These are phyloP conservation scores for Oncorhynchus mykiss DNA, from an alignment of 2,113 vertebrate genomes.

Conservation along the genomic window DNA sequence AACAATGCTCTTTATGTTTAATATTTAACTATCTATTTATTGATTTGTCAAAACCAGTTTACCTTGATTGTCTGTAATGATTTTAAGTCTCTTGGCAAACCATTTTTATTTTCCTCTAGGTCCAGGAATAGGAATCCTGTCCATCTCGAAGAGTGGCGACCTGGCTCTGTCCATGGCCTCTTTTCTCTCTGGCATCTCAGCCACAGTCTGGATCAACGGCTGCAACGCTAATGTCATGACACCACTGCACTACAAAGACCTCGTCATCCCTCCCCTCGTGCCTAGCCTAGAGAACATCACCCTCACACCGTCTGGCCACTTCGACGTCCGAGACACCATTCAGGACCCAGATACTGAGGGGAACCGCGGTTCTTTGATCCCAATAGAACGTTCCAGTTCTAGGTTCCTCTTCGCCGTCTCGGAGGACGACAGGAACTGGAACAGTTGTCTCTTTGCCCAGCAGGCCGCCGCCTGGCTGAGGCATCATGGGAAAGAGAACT, in stretches of 20 bases:
- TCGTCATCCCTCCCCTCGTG: conserved; percentile 56
- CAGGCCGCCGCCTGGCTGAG: conserved; percentile 73
- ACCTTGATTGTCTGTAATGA: neutral
- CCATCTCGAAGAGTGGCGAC: conserved; percentile 82
- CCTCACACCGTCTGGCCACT: conserved; percentile 63
- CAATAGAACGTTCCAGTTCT: conserved; percentile 80
- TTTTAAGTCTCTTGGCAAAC: neutral
- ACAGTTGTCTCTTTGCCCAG: conserved; percentile 75
- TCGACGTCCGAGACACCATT: conserved; percentile 65
- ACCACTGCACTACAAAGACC: conserved; percentile 71
- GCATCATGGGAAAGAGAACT: conserved; percentile 76
- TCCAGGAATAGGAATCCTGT: conserved; percentile 82
- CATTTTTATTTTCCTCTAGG: conserved; percentile 54
- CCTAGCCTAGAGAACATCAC: conserved; percentile 21
- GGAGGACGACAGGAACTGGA: conserved; percentile 89
- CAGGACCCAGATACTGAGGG: conserved; percentile 18
- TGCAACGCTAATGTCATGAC: conserved; percentile 70
- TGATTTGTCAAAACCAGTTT: neutral
- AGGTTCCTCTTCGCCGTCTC: conserved; percentile 82
- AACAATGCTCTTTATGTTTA: neutral
- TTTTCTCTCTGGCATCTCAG: conserved; percentile 81
- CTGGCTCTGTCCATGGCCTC: conserved; percentile 84
- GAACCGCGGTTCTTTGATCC: conserved; percentile 75
- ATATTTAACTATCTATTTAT: neutral
- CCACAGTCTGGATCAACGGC: conserved; percentile 80